Percentiles rank a stretch among this genome's conserved stretches.
Conservation (phyloP, 2,113 vertebrate species). For the Tupaia chinensis region DNA sequence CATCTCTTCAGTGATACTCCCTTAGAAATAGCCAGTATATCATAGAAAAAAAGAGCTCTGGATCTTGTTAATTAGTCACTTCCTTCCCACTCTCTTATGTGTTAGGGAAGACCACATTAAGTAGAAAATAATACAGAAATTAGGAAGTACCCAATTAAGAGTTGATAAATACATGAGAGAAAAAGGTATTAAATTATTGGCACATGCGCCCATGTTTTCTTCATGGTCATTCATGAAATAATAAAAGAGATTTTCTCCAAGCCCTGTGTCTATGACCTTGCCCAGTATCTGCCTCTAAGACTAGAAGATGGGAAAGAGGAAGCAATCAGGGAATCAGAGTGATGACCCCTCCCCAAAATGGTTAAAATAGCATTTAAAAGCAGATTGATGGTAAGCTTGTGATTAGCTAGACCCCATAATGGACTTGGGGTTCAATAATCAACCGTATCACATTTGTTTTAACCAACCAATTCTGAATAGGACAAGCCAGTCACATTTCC, state of each 20-base stretch:
- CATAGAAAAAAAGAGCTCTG: not conserved
- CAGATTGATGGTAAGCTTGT: not conserved
- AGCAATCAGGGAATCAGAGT: not conserved
- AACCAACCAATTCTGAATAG: not conserved
- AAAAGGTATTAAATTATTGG: not conserved
- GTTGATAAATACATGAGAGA: not conserved
- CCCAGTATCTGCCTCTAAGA: not conserved
- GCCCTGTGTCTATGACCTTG: not conserved
- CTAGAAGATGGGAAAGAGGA: not conserved
- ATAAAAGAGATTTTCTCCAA: not conserved
- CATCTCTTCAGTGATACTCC: not conserved
- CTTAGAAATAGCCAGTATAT: not conserved
- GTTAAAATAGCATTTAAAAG: not conserved
- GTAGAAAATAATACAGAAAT: not conserved
- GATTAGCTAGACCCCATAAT: not conserved
- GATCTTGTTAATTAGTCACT: not conserved
- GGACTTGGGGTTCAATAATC: not conserved
- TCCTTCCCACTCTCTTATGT: not conserved
- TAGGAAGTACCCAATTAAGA: not conserved
- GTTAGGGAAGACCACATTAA: not conserved
- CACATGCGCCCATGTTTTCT: not conserved
- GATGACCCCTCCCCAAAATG: not conserved
- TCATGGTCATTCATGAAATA: not conserved
- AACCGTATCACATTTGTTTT: not conserved
- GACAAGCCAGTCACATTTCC: not conserved